These are phyloP conservation scores for Scopus umbretta DNA, from an alignment of 2,113 vertebrate species.

Conservation along the genomic window DNA sequence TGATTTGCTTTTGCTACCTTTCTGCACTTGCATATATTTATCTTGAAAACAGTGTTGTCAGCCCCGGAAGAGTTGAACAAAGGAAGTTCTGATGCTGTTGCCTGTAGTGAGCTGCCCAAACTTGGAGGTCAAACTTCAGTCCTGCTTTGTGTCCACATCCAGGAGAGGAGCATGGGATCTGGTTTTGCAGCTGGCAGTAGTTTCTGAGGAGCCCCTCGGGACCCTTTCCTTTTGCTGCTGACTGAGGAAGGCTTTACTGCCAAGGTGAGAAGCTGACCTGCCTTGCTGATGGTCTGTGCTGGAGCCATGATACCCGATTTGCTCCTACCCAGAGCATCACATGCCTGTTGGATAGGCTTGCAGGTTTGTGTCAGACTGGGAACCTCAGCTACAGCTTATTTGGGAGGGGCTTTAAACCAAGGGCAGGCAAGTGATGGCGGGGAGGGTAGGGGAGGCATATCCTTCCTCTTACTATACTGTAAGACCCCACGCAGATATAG, in stretches of 20 bases:
- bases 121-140: background rate
- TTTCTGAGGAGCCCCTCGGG: background rate
- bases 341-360: background rate
- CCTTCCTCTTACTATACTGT: background rate
- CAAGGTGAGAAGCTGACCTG: background rate
- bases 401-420: background rate
- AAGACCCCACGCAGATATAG: background rate
- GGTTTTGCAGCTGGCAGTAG: background rate
- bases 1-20: background rate
- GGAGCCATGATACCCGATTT: fast-evolving
- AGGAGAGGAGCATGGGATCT: background rate
- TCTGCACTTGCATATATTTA: background rate
- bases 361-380: background rate
- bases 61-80: background rate
- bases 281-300: background rate
- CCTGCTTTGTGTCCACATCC: background rate
- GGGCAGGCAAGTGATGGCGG: background rate
- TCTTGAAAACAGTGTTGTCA: fast-evolving
- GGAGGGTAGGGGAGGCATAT: fast-evolving
- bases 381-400: background rate
- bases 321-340: background rate
- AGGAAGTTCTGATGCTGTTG: background rate
- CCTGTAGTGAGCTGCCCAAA: background rate
- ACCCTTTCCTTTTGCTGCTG: background rate
- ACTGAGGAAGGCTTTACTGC: background rate